Evolutionary conservation across 2,888 invertebrate species (phyloP), one percentile per base, ranked within the genome.

Genomic region (Tachina fera): DNA sequence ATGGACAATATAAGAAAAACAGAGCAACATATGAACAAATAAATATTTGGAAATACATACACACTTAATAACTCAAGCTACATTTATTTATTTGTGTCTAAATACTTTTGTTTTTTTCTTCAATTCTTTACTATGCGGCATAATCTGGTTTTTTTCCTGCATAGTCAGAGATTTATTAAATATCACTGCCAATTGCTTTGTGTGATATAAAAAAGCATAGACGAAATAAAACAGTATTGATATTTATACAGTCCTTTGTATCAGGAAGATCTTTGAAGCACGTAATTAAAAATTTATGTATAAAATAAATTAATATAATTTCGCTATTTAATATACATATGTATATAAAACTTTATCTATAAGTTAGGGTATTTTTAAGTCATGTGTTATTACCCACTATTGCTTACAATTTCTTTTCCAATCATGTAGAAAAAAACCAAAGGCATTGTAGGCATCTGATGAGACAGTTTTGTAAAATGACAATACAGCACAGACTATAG

Each of bases 181-280:
- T 39, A 31, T 67, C 14, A 67, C 11, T 67, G 49, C 49, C 67
- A 67, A 67, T 39, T 67, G 39, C 39, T 67, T 49, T 67, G 31
- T 16, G 31, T 45, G 14, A 19, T 10, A 63, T n/a, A 61, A n/a
- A 49, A 13, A 10, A 31, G 60, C 13, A 65, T 1, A 4, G 22
- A 11, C 3, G 43, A 4, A 43, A 43, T 1, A 43, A 19, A 41
- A 61, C 11, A 58, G 3, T 31, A 13, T 10, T 10, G 4, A 31
- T 31, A 53, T 31, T 31, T 6, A 31, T 31, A 31, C 31, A 39
- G 31, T 0, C 39, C 10, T 31, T 31, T 31, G 31, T 6, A 6
- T 5, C 31, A n/a, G 16, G 2, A n/a, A 31, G 14, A 31, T 13
- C 13, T 31, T 11, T 9, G 8, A 8, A 4, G 6, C 8, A 31